Conservation (phyloP, 2,888 invertebrate species). For the Drosophila cyrtoloma region DNA sequence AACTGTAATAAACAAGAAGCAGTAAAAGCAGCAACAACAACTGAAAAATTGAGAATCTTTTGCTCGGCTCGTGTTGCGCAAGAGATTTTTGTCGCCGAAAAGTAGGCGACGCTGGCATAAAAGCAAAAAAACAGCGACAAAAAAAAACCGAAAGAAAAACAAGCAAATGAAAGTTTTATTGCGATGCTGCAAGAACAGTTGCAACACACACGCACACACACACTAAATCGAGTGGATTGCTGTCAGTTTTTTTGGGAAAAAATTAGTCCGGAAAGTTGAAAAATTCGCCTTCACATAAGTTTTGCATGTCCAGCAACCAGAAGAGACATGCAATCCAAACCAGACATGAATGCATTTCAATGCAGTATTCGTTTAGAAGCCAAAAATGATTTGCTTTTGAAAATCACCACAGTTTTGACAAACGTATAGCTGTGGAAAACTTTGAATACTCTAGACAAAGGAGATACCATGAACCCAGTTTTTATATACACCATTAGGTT, state of each 20-base stretch:
- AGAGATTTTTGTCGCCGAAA: slow-evolving; percentile 72
- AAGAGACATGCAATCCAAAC: slow-evolving; percentile 13
- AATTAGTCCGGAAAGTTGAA: slow-evolving; percentile 4
- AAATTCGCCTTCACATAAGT: slow-evolving; percentile 12
- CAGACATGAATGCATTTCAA: neutral
- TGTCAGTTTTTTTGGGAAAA: slow-evolving; percentile 15
- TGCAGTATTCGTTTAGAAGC: neutral
- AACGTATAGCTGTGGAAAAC: neutral
- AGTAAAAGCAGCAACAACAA: slow-evolving; percentile 40
- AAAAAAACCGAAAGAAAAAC: slow-evolving; percentile 25
- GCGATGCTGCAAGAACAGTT: slow-evolving; percentile 50
- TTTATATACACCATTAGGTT: neutral
- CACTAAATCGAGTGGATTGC: slow-evolving; percentile 14
- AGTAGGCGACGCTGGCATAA: slow-evolving; percentile 30
- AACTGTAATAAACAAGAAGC: slow-evolving; percentile 74
- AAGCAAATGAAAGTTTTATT: slow-evolving; percentile 38
- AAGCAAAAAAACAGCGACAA: neutral
- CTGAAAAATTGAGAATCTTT: slow-evolving; percentile 40
- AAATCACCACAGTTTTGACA: neutral
- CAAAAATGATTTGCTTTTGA: neutral
- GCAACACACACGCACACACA: slow-evolving; percentile 39
- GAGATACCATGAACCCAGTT: neutral
- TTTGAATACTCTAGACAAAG: neutral
- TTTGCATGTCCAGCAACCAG: slow-evolving; percentile 14
- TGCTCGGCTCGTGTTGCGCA: slow-evolving; percentile 56